These are phyloP conservation scores for Haplochromis vanheusdeni DNA, from an alignment of 2,113 vertebrate genomes.

Conservation along the genomic window DNA sequence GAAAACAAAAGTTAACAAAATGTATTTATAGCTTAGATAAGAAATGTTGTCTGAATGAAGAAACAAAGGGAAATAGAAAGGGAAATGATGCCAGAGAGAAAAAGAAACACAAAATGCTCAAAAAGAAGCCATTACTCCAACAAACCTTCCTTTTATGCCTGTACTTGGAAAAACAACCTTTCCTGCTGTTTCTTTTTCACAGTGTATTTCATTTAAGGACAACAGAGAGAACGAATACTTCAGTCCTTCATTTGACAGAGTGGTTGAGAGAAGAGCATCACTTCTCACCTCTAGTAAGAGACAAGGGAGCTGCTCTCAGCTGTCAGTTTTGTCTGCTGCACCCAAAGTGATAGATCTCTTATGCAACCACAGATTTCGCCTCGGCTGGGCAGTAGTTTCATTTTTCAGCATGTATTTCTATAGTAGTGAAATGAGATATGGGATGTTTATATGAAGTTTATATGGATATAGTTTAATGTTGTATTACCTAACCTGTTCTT, in stretches of 20 bases:
- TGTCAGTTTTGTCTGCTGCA: not conserved
- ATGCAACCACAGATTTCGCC: not conserved
- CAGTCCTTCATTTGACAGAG: not conserved
- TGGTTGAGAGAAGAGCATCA: not conserved
- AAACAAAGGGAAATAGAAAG: not conserved
- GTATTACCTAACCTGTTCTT: not conserved
- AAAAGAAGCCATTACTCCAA: not conserved
- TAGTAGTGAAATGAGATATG: not conserved
- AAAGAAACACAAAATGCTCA: not conserved
- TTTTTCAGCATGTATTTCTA: not conserved
- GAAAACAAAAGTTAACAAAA: not conserved
- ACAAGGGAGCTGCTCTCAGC: not conserved
- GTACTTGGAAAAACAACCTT: not conserved
- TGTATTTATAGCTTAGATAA: not conserved
- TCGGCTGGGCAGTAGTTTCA: not conserved
- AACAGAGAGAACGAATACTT: not conserved
- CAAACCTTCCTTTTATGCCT: not conserved
- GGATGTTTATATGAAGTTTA: not conserved
- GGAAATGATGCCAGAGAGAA: not conserved
- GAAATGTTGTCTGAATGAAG: not conserved
- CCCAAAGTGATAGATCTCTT: not conserved
- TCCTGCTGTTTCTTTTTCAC: not conserved
- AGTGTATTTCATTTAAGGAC: not conserved
- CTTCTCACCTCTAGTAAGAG: slow-evolving; percentile 13
- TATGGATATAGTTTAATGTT: not conserved